These are phyloP conservation scores for Ophion costatus DNA, from an alignment of 2,888 invertebrate species.

Conservation along the genomic window DNA sequence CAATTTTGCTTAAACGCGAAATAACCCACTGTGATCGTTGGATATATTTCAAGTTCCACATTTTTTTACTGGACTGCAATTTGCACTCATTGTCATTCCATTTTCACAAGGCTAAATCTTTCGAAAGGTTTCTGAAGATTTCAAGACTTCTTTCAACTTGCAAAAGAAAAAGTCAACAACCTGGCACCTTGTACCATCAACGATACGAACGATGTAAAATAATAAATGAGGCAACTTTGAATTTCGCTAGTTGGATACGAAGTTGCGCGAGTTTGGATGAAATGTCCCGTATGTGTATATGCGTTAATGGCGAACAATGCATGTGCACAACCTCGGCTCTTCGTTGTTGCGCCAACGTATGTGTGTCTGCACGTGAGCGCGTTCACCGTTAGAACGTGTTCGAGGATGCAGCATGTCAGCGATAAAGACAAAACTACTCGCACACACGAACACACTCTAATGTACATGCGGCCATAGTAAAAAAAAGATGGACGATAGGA, in stretches of 20 bases:
- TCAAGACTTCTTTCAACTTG: not conserved
- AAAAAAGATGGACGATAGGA: constrained; percentile 35
- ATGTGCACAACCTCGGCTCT: constrained; percentile 66
- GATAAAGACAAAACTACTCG: constrained; percentile 57
- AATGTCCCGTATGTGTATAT: constrained; percentile 22
- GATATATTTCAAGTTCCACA: no score
- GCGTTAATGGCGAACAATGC: constrained; percentile 64
- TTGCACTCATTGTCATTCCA: no score
- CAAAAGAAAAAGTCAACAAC: not conserved
- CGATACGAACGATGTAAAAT: not conserved
- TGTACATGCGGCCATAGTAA: constrained; percentile 41
- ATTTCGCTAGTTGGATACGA: not conserved
- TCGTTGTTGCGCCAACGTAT: constrained; percentile 44
- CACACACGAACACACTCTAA: constrained; percentile 14
- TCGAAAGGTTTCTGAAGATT: not conserved
- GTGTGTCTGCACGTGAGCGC: constrained; percentile 53
- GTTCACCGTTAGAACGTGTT: constrained; percentile 73
- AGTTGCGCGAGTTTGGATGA: constrained; percentile 1
- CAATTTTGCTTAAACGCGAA: not conserved
- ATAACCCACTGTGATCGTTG: not conserved
- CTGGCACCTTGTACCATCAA: not conserved
- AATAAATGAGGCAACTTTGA: not conserved
- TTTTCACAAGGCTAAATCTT: not conserved
- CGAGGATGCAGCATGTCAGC: constrained; percentile 62
- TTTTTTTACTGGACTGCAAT: no score